These are phyloP conservation scores for Noctilio leporinus DNA, from an alignment of 2,113 vertebrate genomes.

Conservation along the genomic window DNA sequence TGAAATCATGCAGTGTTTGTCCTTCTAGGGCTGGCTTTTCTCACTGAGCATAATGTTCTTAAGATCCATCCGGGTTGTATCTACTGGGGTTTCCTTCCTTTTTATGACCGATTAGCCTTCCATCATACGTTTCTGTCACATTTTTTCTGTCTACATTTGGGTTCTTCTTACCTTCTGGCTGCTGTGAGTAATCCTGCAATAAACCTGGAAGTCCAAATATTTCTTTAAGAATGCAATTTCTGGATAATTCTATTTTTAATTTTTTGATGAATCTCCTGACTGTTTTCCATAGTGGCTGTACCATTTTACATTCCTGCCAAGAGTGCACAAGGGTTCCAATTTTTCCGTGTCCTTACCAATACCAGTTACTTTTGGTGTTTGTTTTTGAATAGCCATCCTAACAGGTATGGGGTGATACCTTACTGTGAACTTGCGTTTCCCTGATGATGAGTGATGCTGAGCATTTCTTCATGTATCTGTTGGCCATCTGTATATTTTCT, in stretches of 20 bases:
- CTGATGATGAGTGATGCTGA: background rate
- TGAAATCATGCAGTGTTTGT: background rate
- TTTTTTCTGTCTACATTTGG: background rate
- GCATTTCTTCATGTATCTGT: background rate
- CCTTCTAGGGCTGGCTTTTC: background rate
- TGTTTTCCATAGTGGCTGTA: background rate
- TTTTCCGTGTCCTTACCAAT: background rate
- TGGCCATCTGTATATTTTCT: background rate
- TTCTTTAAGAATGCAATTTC: background rate
- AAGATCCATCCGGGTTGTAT: background rate
- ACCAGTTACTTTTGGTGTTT: background rate
- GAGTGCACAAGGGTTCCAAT: background rate
- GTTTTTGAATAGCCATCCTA: background rate
- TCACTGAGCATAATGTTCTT: background rate
- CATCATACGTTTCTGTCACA: background rate
- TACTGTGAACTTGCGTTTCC: background rate
- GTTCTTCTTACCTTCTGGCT: background rate
- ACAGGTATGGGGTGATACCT: background rate
- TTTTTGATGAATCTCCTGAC: background rate
- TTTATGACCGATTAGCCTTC: background rate
- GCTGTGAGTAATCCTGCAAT: background rate
- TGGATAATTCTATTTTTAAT: background rate
- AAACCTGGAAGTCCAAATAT: background rate
- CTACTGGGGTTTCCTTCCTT: background rate
- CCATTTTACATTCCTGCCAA: background rate